Percentiles rank a stretch among this genome's conserved stretches.
phyloP scores from a whole-genome alignment of 2,113 vertebrate genomes.

The Gobiocypris rarus region DNA sequence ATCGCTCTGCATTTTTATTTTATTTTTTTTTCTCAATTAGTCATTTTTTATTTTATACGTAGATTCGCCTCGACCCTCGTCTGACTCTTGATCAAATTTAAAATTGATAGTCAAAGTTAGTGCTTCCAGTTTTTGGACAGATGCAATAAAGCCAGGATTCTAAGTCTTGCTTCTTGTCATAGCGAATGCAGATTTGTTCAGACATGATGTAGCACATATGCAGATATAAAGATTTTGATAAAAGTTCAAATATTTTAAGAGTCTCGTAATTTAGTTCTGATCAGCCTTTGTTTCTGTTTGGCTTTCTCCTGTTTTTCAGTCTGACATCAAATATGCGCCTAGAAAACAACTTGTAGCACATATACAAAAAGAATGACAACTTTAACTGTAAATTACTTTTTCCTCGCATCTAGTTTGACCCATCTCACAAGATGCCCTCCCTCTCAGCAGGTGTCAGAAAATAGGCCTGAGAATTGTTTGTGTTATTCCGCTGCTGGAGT shows the following conservation, averaged over 20 bases:
- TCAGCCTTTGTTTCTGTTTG: constrained; percentile 8
- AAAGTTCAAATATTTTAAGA: background rate
- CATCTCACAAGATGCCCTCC: constrained; percentile 47
- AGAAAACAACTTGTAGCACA: constrained; percentile 23
- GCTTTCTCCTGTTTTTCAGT: constrained; percentile 10
- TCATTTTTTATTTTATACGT: too few species aligned
- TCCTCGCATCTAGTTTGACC: constrained; percentile 51
- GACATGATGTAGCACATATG: background rate
- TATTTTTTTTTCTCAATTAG: too few species aligned
- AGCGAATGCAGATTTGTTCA: too few species aligned
- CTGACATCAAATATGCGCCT: constrained; percentile 35
- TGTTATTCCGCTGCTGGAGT: constrained; percentile 43
- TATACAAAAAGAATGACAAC: constrained; percentile 44
- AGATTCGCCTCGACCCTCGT: background rate
- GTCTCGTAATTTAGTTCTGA: background rate
- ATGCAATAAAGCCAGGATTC: background rate
- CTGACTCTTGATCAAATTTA: background rate
- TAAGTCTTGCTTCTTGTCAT: too few species aligned
- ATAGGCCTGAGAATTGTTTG: constrained; percentile 56
- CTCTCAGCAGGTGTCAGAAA: constrained; percentile 49
- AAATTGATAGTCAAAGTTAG: background rate
- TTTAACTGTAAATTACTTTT: constrained; percentile 54
- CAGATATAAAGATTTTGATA: background rate
- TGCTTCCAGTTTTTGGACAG: background rate
- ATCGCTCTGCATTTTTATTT: too few species aligned